A percentile compares a stretch with the other conserved stretches of the same genome.
These are phyloP conservation scores for Sander lucioperca DNA, from an alignment of 2,113 vertebrate species.

Conservation along the genomic window DNA sequence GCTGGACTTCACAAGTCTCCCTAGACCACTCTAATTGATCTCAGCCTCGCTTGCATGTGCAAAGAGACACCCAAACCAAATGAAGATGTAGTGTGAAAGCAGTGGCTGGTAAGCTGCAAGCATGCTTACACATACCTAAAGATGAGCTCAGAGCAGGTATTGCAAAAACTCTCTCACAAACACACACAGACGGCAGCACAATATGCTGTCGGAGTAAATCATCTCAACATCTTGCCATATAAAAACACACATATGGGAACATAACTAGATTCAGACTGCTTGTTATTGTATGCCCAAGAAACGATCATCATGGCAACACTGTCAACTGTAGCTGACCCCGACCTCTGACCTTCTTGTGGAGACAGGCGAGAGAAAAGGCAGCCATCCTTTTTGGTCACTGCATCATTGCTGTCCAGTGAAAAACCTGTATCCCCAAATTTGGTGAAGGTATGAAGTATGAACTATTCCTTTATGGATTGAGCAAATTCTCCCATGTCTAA, in stretches of 20 bases:
- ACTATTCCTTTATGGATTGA: neutral
- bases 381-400: neutral
- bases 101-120: slow-evolving; percentile 8
- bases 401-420: neutral
- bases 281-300: neutral
- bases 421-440: neutral
- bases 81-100: slow-evolving; percentile 25
- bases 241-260: slow-evolving; percentile 8
- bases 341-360: slow-evolving; percentile 6
- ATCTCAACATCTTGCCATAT: slow-evolving; percentile 7
- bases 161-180: neutral
- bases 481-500: neutral
- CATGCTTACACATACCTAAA: slow-evolving; percentile 9
- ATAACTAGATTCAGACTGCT: slow-evolving; percentile 20
- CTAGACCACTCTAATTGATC: slow-evolving; percentile 53
- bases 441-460: neutral
- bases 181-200: neutral
- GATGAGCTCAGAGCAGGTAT: slow-evolving; percentile 7
- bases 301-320: neutral
- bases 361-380: neutral
- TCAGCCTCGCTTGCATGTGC: slow-evolving; percentile 44
- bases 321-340: neutral
- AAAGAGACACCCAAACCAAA: slow-evolving; percentile 34
- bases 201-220: slow-evolving; percentile 25
- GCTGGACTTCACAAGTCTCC: slow-evolving; percentile 60